A percentile compares a stretch with the other conserved stretches of the same genome.
These are phyloP conservation scores for Agrypnia vestita DNA, from an alignment of 1,140 invertebrate genomes.

Conservation along the genomic window DNA sequence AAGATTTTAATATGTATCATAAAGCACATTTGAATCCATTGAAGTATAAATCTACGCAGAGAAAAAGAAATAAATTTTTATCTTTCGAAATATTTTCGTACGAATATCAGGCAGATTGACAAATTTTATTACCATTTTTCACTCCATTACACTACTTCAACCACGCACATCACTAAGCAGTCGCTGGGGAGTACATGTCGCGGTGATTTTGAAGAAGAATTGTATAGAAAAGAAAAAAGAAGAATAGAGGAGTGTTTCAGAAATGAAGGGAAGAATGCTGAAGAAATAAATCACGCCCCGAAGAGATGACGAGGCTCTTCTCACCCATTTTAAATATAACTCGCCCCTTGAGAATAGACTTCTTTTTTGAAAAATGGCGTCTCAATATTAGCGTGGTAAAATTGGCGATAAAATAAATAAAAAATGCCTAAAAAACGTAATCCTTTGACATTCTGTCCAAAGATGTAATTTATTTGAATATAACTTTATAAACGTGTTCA, in stretches of 20 bases:
- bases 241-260: constrained; percentile 27
- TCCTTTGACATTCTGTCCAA: no score
- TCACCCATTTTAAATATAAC: constrained; percentile 40
- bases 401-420: no score
- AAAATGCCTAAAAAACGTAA: no score
- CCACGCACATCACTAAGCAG: constrained; percentile 45
- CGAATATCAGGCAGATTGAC: constrained; percentile 45
- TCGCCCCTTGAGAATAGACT: constrained; percentile 33
- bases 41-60: constrained; percentile 5
- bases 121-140: constrained; percentile 53
- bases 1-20: no score
- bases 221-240: background rate
- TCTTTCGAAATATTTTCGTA: constrained; percentile 34
- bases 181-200: constrained; percentile 47
- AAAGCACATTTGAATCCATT: background rate
- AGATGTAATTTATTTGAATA: no score
- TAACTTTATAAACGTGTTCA: no score
- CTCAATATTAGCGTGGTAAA: background rate
- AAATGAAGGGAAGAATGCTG: constrained; percentile 32
- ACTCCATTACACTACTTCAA: constrained; percentile 50
- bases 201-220: constrained; percentile 48
- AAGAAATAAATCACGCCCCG: constrained; percentile 44
- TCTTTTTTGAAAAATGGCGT: constrained; percentile 13
- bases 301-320: constrained; percentile 41
- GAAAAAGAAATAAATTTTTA: constrained; percentile 18